Evolutionary conservation across 1,140 invertebrate species (phyloP).

Genomic region (Drosophila leontia): DNA sequence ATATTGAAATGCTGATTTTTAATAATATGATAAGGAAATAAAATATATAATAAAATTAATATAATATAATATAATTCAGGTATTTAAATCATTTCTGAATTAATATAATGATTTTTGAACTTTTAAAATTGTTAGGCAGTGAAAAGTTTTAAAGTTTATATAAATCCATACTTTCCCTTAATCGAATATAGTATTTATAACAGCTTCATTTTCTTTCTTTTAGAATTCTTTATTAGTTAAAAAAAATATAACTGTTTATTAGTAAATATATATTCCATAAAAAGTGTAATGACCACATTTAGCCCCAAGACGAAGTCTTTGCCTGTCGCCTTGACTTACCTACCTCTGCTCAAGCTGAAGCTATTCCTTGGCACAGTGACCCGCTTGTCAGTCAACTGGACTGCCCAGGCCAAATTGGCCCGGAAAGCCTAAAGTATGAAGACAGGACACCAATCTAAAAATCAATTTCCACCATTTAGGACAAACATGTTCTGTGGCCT

Average conservation of each 20-base stretch:
- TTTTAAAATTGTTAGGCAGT: too few relatives aligned
- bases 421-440: not conserved
- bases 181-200: too few relatives aligned
- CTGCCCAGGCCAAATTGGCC: constrained; percentile 8
- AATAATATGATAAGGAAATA: too few relatives aligned
- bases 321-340: constrained; percentile 10
- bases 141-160: not conserved
- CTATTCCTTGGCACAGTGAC: constrained; percentile 52
- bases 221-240: not conserved
- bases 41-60: too few relatives aligned
- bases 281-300: not conserved
- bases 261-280: not conserved
- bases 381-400: constrained; percentile 20
- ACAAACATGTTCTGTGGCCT: constrained; percentile 24
- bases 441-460: constrained; percentile 16
- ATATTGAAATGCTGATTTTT: too few relatives aligned
- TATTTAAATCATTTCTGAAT: too few relatives aligned
- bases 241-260: not conserved
- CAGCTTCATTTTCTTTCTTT: not conserved
- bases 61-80: too few relatives aligned
- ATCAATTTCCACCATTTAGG: constrained; percentile 42
- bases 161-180: not conserved
- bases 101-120: too few relatives aligned
- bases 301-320: not conserved
- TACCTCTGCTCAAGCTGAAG: not conserved